A percentile compares a stretch with the other conserved stretches of the same genome.
Conservation (phyloP, 2,797 vertebrate species). For the Scarus forsteni region DNA sequence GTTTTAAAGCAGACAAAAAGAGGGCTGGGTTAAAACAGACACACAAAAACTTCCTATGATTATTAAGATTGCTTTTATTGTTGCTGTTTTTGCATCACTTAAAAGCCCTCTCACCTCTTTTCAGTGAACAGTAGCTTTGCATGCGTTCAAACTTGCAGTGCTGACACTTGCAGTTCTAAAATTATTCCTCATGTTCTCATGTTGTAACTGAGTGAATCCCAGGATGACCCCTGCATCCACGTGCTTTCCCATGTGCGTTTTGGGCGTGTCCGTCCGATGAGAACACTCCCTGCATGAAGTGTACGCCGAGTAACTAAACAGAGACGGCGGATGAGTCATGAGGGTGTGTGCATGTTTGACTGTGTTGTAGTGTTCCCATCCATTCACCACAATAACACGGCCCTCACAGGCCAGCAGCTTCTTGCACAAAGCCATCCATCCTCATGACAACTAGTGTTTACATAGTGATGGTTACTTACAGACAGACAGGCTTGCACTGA, state of each 20-base stretch:
- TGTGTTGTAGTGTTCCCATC: conserved; percentile 41
- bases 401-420: conserved; percentile 55
- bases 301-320: conserved; percentile 53
- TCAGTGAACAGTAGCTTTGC: not conserved
- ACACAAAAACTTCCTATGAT: too few relatives aligned
- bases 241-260: conserved; percentile 45
- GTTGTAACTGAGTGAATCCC: conserved; percentile 34
- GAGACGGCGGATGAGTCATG: conserved; percentile 64
- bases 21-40: too few relatives aligned
- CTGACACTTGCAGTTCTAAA: conserved; percentile 32
- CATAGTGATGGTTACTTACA: conserved; percentile 59
- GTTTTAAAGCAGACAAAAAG: too few relatives aligned
- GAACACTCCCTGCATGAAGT: conserved; percentile 37
- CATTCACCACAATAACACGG: conserved; percentile 69
- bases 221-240: conserved; percentile 37
- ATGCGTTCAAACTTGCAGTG: conserved; percentile 8
- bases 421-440: conserved; percentile 53
- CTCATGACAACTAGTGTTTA: conserved; percentile 59
- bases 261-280: conserved; percentile 38
- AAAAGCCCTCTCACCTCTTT: not conserved
- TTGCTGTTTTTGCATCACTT: not conserved
- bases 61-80: too few relatives aligned
- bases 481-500: conserved; percentile 40
- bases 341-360: conserved; percentile 53
- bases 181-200: conserved; percentile 30